Percentiles rank a stretch among this genome's conserved stretches.
Conservation (phyloP, 2,888 invertebrate genomes). For the Lithophane semibrunnea region DNA sequence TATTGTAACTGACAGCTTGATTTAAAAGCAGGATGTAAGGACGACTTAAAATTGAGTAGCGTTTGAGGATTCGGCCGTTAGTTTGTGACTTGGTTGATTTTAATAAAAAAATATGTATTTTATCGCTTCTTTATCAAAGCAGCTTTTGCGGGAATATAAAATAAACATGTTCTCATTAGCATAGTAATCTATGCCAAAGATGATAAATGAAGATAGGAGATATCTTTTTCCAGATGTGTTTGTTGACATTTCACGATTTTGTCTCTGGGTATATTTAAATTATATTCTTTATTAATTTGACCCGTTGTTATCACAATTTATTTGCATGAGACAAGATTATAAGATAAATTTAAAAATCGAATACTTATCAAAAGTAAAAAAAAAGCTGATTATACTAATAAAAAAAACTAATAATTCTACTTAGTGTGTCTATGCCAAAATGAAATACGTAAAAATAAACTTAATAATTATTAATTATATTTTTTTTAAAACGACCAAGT, state of each 20-base stretch:
- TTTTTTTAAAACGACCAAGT: constrained; percentile 57
- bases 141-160: background rate
- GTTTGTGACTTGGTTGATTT: constrained; percentile 51
- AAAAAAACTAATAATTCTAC: background rate
- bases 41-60: constrained; percentile 10
- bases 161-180: constrained; percentile 6
- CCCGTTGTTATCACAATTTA: background rate
- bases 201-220: background rate
- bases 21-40: background rate
- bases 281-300: background rate
- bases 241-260: background rate
- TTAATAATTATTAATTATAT: background rate
- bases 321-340: background rate
- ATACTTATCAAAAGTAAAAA: too few relatives aligned
- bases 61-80: constrained; percentile 29
- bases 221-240: background rate
- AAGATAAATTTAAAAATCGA: background rate
- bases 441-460: constrained; percentile 1
- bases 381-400: background rate
- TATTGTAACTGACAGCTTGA: background rate
- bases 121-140: background rate
- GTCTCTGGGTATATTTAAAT: background rate
- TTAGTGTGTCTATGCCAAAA: constrained; percentile 21
- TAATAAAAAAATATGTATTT: background rate
- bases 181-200: constrained; percentile 1